These are phyloP conservation scores for Drosophila bifasciata DNA, from an alignment of 1,140 invertebrate genomes.

Conservation along the genomic window DNA sequence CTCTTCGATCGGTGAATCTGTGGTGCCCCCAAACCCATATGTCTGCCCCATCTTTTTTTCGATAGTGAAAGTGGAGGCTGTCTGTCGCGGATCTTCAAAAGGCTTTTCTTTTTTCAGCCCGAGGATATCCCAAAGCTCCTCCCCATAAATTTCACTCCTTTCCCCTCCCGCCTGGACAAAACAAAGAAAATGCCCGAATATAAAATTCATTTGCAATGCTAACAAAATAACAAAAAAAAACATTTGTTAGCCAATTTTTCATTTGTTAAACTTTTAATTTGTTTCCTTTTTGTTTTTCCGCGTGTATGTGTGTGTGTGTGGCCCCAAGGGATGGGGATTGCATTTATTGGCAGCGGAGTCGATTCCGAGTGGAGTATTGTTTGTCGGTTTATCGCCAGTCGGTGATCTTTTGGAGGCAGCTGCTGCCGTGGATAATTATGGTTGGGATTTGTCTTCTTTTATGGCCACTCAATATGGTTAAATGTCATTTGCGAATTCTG, in stretches of 20 bases:
- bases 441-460: slow-evolving; percentile 28
- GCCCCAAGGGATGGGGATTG: slow-evolving; percentile 25
- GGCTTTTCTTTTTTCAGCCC: slow-evolving; percentile 29
- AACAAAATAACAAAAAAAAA: slow-evolving; percentile 57
- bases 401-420: slow-evolving; percentile 29
- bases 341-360: background rate
- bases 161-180: background rate
- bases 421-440: slow-evolving; percentile 30
- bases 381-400: slow-evolving; percentile 16
- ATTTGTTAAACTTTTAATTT: slow-evolving; percentile 47
- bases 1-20: slow-evolving; percentile 30
- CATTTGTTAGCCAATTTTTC: slow-evolving; percentile 45
- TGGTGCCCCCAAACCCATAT: slow-evolving; percentile 56
- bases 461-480: slow-evolving; percentile 43
- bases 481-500: slow-evolving; percentile 20
- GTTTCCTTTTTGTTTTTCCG: slow-evolving; percentile 13
- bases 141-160: slow-evolving; percentile 5
- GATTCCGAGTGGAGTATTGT: too few relatives aligned
- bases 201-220: slow-evolving; percentile 72
- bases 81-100: slow-evolving; percentile 49
- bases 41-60: slow-evolving; percentile 25
- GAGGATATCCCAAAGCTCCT: slow-evolving; percentile 28
- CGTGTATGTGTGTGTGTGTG: slow-evolving; percentile 1
- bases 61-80: slow-evolving; percentile 69
- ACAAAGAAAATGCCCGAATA: slow-evolving; percentile 12